These are phyloP conservation scores for Danio tinwini DNA, from an alignment of 2,797 vertebrate species.

Conservation along the genomic window DNA sequence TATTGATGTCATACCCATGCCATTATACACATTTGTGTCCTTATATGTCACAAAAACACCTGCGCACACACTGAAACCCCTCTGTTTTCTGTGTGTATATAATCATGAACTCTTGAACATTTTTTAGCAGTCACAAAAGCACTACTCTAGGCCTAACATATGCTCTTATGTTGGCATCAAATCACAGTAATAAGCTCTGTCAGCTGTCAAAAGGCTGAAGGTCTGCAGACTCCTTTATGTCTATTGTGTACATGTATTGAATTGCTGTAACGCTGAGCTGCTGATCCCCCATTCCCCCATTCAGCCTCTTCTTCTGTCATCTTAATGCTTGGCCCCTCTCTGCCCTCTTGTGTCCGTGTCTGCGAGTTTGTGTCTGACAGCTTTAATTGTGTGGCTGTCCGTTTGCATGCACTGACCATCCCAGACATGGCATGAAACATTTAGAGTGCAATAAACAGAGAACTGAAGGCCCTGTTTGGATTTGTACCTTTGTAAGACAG, in stretches of 20 bases:
- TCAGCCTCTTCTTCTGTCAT: slow-evolving; percentile 21
- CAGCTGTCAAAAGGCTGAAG: slow-evolving; percentile 37
- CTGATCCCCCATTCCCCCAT: slow-evolving; percentile 39
- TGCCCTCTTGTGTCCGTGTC: slow-evolving; percentile 42
- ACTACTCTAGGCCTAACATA: slow-evolving; percentile 5
- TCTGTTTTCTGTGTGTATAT: too few relatives aligned
- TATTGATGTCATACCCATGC: too few relatives aligned
- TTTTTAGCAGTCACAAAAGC: background rate
- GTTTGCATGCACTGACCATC: background rate
- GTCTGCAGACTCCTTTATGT: slow-evolving; percentile 19
- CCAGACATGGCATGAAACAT: slow-evolving; percentile 21
- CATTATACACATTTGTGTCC: too few relatives aligned
- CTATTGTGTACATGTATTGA: slow-evolving; percentile 37
- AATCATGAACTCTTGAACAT: background rate
- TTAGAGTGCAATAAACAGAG: background rate
- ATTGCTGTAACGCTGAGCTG: slow-evolving; percentile 42
- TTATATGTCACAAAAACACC: too few relatives aligned
- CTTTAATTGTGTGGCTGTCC: slow-evolving; percentile 28
- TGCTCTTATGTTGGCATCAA: slow-evolving; percentile 4
- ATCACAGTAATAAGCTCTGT: slow-evolving; percentile 24
- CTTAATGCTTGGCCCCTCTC: slow-evolving; percentile 46
- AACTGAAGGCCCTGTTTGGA: slow-evolving; percentile 8
- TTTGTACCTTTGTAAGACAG: slow-evolving; percentile 19
- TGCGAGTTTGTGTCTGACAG: slow-evolving; percentile 34
- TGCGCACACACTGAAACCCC: too few relatives aligned